These are phyloP conservation scores for Zenarchopterus dispar DNA, from an alignment of 2,797 vertebrate species.

Conservation along the genomic window DNA sequence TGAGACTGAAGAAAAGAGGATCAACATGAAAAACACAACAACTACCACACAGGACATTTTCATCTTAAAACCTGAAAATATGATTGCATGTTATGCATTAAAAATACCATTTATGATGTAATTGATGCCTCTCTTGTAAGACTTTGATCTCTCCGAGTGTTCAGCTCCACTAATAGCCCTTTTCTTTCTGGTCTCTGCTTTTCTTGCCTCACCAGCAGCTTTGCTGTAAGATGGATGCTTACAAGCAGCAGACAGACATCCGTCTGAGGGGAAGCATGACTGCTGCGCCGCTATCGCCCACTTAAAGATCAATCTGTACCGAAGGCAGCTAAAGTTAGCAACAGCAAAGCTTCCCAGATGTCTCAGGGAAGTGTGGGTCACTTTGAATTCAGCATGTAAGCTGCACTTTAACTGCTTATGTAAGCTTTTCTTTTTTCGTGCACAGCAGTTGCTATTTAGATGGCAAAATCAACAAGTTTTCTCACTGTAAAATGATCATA, in stretches of 20 bases:
- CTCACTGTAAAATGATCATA: too few relatives aligned
- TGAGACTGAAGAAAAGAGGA: too few relatives aligned
- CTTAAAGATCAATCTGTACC: constrained; percentile 44
- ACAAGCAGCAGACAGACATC: constrained; percentile 69
- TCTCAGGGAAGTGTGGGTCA: constrained; percentile 7
- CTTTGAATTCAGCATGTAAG: not conserved
- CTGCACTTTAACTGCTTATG: constrained; percentile 14
- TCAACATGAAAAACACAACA: too few relatives aligned
- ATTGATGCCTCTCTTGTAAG: not conserved
- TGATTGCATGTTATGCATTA: too few relatives aligned
- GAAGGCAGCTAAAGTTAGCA: constrained; percentile 53
- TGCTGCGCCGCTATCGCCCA: constrained; percentile 36
- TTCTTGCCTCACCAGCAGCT: constrained; percentile 74
- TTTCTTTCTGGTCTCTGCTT: not conserved
- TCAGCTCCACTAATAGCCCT: not conserved
- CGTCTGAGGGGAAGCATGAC: constrained; percentile 40
- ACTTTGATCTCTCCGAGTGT: not conserved
- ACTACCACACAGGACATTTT: too few relatives aligned
- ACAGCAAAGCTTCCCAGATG: constrained; percentile 14
- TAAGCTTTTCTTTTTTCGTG: not conserved
- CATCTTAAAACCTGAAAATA: too few relatives aligned
- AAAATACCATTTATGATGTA: not conserved
- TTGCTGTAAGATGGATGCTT: constrained; percentile 55
- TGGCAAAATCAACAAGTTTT: too few relatives aligned
- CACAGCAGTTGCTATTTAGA: not conserved